A percentile compares a stretch with the other conserved stretches of the same genome.
phyloP scores from a whole-genome alignment of 2,888 invertebrate species.

The Melipona beecheii region DNA sequence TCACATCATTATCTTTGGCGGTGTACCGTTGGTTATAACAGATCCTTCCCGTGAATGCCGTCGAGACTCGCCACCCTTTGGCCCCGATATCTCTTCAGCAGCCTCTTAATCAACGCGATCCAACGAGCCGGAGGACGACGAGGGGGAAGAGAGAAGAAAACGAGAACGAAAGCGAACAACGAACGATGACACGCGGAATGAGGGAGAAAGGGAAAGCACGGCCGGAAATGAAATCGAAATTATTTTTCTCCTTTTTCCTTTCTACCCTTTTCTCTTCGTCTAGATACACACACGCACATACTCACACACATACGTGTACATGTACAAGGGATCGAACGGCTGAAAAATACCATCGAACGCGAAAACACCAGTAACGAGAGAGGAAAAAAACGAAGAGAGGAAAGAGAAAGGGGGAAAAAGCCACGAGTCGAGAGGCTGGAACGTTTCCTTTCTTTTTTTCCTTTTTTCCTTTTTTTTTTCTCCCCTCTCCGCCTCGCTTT shows the following conservation, averaged over 20 bases:
- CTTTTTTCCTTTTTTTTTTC: background rate
- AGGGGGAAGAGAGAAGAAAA: conserved; percentile 15
- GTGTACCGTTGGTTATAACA: background rate
- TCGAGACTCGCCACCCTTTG: conserved; percentile 1
- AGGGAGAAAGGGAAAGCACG: conserved; percentile 8
- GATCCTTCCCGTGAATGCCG: background rate
- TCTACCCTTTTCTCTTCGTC: background rate
- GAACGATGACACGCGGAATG: conserved; percentile 10
- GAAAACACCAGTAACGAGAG: conserved; percentile 8
- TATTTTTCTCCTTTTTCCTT: conserved; percentile 27
- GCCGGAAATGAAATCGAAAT: conserved; percentile 51
- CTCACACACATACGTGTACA: background rate
- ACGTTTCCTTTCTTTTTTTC: background rate
- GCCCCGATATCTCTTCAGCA: conserved; percentile 18
- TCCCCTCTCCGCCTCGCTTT: background rate
- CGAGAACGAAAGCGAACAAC: conserved; percentile 41
- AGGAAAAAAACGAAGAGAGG: background rate
- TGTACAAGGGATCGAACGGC: conserved; percentile 7
- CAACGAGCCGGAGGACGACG: background rate
- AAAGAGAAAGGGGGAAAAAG: background rate
- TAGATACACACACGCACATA: background rate
- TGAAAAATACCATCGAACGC: conserved; percentile 2
- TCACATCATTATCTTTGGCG: background rate
- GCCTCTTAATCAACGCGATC: conserved; percentile 54
- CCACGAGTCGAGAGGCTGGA: background rate